Evolutionary conservation across 92 coral and sea anemone genomes (phyloP).

Genomic region (Bergia puertoricense): DNA sequence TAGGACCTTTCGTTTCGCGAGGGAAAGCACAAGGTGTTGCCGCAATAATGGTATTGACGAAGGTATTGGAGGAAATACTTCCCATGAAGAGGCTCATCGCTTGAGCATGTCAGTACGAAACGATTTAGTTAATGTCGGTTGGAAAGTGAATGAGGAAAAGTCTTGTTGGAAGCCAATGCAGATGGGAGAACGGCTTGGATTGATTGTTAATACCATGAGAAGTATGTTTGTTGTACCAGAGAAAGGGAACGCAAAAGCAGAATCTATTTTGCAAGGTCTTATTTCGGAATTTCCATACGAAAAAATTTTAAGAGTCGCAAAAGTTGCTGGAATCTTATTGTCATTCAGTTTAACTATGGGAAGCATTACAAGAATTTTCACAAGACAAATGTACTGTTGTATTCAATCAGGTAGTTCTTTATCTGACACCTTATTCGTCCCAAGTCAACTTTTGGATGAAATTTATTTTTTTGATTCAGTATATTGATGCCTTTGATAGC

Average conservation of each 20-base stretch:
- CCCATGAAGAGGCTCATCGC: too few species aligned
- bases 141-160: conserved; percentile 19
- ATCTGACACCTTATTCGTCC: neutral
- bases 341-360: conserved; percentile 5
- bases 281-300: conserved; percentile 1
- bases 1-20: too few species aligned
- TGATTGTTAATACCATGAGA: too few species aligned
- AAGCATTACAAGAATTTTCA: conserved; percentile 16
- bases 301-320: neutral
- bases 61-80: too few species aligned
- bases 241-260: neutral
- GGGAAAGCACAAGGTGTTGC: too few species aligned
- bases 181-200: too few species aligned
- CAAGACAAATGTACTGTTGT: conserved; percentile 15
- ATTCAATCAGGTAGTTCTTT: conserved; percentile 1
- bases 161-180: neutral
- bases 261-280: conserved; percentile 30
- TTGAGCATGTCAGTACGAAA: conserved; percentile 4
- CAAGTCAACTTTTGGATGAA: conserved; percentile 30
- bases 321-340: neutral
- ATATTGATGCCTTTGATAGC: conserved; percentile 17
- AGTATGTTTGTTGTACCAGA: too few species aligned
- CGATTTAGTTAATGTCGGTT: neutral
- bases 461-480: conserved; percentile 34
- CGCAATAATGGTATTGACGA: too few species aligned